phyloP scores from a whole-genome alignment of 2,888 invertebrate species.

The Tetropium fuscum region DNA sequence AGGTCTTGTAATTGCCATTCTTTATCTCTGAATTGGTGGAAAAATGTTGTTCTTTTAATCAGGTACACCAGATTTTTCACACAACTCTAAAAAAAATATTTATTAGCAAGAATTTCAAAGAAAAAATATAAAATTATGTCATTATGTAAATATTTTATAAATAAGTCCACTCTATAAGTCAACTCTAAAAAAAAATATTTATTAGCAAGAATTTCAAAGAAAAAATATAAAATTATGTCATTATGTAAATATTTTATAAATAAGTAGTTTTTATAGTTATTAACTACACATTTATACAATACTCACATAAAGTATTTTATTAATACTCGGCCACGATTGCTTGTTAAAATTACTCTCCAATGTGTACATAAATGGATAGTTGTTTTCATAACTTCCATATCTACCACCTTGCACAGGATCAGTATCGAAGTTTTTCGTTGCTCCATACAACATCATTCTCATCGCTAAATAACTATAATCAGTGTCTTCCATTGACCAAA shows the following conservation, averaged over 20 bases:
- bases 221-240: too few relatives aligned
- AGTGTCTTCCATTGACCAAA: conserved; percentile 46
- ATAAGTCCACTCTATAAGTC: too few relatives aligned
- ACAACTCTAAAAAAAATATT: conserved; percentile 41
- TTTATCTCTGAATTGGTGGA: conserved; percentile 33
- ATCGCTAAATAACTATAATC: conserved; percentile 49
- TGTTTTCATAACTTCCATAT: conserved; percentile 39
- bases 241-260: too few relatives aligned
- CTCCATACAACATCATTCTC: conserved; percentile 51
- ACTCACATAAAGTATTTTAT: conserved; percentile 47
- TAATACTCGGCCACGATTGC: conserved; percentile 35
- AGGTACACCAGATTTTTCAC: conserved; percentile 45
- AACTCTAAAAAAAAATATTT: too few relatives aligned
- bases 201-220: too few relatives aligned
- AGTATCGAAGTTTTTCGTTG: conserved; percentile 37
- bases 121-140: too few relatives aligned
- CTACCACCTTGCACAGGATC: conserved; percentile 24
- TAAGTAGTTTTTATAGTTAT: too few relatives aligned
- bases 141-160: too few relatives aligned
- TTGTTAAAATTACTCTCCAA: conserved; percentile 42
- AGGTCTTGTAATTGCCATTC: conserved; percentile 28
- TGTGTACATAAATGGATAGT: conserved; percentile 43
- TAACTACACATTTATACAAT: too few relatives aligned
- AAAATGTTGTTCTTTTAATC: conserved; percentile 44
- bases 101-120: too few relatives aligned